Evolutionary conservation across 2,797 vertebrate species (phyloP).

Genomic region (Taeniopygia guttata): DNA sequence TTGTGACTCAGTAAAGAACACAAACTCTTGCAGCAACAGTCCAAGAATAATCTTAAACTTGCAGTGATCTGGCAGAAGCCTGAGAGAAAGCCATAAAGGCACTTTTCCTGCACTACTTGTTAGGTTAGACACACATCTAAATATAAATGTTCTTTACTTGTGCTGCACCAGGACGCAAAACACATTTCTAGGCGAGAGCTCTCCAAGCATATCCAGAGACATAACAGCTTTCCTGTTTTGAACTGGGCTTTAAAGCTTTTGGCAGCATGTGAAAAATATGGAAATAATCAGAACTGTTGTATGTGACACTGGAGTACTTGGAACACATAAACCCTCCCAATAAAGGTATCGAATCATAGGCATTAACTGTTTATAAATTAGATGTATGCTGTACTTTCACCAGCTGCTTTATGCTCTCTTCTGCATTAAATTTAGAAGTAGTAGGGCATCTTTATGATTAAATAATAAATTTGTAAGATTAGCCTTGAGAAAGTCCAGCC

Average conservation of each 20-base stretch:
- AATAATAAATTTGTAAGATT: neutral
- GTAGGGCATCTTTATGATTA: neutral
- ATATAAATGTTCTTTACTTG: conserved; percentile 25
- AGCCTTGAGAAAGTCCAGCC: neutral
- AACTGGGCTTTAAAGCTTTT: conserved; percentile 43
- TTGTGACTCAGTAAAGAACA: neutral
- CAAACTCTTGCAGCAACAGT: neutral
- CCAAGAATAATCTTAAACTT: conserved; percentile 4
- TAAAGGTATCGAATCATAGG: conserved; percentile 23
- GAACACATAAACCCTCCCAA: conserved; percentile 3
- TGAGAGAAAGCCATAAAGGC: neutral
- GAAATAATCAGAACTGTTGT: conserved; percentile 54
- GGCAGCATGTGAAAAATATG: conserved; percentile 54
- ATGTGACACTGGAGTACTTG: conserved; percentile 44
- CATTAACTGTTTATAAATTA: conserved; percentile 31
- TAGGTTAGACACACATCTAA: neutral
- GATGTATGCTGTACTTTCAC: neutral
- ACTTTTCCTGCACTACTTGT: neutral
- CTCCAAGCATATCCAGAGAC: conserved; percentile 31
- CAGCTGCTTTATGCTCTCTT: neutral
- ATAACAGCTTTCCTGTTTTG: conserved; percentile 29
- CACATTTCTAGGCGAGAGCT: neutral
- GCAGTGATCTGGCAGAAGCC: conserved; percentile 24
- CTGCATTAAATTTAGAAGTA: neutral
- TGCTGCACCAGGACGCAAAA: neutral